A percentile compares a stretch with the other conserved stretches of the same genome.
phyloP scores from a whole-genome alignment of 2,113 vertebrate species.

The Cariama cristata region DNA sequence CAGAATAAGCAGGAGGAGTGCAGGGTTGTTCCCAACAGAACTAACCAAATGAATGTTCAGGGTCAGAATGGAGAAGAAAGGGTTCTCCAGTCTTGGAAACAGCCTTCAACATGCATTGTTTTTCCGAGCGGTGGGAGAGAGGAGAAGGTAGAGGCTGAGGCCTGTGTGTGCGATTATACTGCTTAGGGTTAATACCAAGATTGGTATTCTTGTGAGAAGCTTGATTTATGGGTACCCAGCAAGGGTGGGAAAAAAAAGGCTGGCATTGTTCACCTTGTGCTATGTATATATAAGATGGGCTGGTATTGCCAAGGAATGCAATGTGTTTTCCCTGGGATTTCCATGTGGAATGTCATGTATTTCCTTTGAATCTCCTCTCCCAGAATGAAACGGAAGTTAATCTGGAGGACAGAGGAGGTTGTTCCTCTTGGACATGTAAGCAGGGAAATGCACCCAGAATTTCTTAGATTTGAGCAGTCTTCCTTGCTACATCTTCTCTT shows the following conservation, averaged over 20 bases:
- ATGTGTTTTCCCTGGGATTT: constrained; percentile 39
- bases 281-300: neutral
- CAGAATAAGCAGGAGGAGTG: neutral
- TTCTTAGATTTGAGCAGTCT: neutral
- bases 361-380: constrained; percentile 44
- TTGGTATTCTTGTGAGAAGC: neutral
- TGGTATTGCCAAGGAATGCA: neutral
- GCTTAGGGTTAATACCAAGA: neutral
- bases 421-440: neutral
- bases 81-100: neutral
- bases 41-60: neutral
- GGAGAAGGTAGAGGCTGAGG: neutral
- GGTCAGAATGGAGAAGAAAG: neutral
- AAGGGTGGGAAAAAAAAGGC: neutral
- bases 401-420: neutral
- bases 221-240: neutral
- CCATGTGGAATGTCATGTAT: constrained; percentile 54
- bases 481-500: neutral
- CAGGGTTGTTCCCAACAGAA: neutral
- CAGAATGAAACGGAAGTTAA: neutral
- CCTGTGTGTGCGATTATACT: rapidly evolving
- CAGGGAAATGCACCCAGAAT: neutral
- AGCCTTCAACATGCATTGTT: neutral
- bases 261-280: neutral
- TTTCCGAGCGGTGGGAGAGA: neutral